A percentile compares a stretch with the other conserved stretches of the same genome.
Conservation (phyloP, 2,888 invertebrate species). For the Coronaproctus castanopsis region DNA sequence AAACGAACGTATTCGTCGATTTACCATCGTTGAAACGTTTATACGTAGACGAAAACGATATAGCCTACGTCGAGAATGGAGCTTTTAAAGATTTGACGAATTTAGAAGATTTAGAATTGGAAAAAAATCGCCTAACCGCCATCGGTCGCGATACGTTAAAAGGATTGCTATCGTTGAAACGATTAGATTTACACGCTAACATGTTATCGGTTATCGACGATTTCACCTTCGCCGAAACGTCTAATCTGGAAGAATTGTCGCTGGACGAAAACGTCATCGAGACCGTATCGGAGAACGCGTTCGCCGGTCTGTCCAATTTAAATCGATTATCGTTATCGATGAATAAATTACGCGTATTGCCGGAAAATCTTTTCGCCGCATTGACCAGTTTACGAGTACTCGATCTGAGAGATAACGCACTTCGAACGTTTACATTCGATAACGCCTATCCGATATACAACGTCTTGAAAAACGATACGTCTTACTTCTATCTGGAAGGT, state of each 20-base stretch:
- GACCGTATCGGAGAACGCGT: constrained; percentile 53
- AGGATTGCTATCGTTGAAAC: constrained; percentile 49
- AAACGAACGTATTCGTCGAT: constrained; percentile 47
- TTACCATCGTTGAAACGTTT: constrained; percentile 51
- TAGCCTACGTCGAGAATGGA: constrained; percentile 63
- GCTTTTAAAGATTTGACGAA: constrained; percentile 54
- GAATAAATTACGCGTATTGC: constrained; percentile 50
- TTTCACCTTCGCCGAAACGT: constrained; percentile 56
- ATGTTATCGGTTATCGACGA: constrained; percentile 56
- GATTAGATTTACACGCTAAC: constrained; percentile 53
- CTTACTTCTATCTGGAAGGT: constrained; percentile 59
- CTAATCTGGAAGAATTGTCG: constrained; percentile 46
- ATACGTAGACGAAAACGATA: constrained; percentile 64
- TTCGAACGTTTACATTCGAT: constrained; percentile 54
- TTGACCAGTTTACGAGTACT: constrained; percentile 48
- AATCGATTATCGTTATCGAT: constrained; percentile 50
- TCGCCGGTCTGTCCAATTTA: constrained; percentile 52
- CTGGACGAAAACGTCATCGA: constrained; percentile 34
- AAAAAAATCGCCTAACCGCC: constrained; percentile 50
- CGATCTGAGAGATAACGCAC: constrained; percentile 53
- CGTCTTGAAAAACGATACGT: constrained; percentile 51
- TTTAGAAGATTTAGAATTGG: constrained; percentile 59
- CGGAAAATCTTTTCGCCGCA: constrained; percentile 49
- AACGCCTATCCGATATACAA: constrained; percentile 56
- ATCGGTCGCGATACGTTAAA: constrained; percentile 56